These are phyloP conservation scores for Eustalomyia histrio DNA, from an alignment of 2,888 invertebrate genomes.

Conservation along the genomic window DNA sequence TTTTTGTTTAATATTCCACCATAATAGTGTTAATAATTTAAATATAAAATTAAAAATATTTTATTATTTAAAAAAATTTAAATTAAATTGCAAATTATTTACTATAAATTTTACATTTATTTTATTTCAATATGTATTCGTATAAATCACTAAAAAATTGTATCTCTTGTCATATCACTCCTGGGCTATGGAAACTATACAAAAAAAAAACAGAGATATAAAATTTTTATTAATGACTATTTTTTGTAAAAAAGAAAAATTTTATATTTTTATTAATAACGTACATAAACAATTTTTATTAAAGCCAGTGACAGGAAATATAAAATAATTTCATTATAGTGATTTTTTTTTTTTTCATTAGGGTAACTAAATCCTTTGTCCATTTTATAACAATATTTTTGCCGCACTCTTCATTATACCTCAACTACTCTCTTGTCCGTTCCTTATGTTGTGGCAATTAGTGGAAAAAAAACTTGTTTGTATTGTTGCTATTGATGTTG, in stretches of 20 bases:
- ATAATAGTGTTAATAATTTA: too few relatives aligned
- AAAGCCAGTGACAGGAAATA: not conserved
- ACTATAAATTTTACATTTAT: too few relatives aligned
- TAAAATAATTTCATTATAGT: not conserved
- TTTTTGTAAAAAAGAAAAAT: not conserved
- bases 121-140: too few relatives aligned
- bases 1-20: too few relatives aligned
- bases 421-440: not conserved
- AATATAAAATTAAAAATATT: too few relatives aligned
- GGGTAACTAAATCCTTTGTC: slow-evolving; percentile 33
- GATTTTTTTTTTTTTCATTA: slow-evolving; percentile 16
- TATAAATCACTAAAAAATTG: too few relatives aligned
- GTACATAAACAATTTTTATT: not conserved
- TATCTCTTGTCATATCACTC: not conserved
- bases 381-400: slow-evolving; percentile 30
- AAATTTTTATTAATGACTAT: not conserved
- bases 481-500: slow-evolving; percentile 43
- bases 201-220: not conserved
- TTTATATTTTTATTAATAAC: slow-evolving; percentile 8
- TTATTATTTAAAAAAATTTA: too few relatives aligned
- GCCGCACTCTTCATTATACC: not conserved
- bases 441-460: slow-evolving; percentile 28
- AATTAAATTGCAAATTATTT: too few relatives aligned
- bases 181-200: not conserved
- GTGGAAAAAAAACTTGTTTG: slow-evolving; percentile 38